Conservation (phyloP, 2,113 vertebrate genomes). For the Megaceryle maxima region DNA sequence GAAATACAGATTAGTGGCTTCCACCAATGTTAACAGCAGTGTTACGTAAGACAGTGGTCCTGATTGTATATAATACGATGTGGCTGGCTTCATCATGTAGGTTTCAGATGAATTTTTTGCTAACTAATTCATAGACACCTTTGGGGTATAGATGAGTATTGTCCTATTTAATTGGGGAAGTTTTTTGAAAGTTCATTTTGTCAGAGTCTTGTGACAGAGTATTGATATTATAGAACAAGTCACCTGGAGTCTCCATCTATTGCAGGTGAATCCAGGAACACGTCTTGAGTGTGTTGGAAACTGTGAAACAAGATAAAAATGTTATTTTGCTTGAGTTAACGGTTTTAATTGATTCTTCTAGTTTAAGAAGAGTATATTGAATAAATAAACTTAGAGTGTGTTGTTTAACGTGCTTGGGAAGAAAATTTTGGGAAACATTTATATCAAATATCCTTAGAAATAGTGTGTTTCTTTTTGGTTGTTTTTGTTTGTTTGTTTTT, state of each 20-base stretch:
- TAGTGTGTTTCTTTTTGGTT: no score
- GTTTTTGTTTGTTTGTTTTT: not conserved
- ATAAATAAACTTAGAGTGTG: not conserved
- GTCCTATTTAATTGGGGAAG: not conserved
- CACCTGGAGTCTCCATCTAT: not conserved
- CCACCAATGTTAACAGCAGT: not conserved
- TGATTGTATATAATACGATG: not conserved
- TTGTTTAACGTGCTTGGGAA: not conserved
- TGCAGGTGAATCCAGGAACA: not conserved
- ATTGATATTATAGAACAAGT: not conserved
- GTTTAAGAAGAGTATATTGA: not conserved
- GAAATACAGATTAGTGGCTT: not conserved
- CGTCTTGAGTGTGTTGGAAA: not conserved
- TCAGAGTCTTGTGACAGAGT: not conserved
- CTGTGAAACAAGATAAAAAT: not conserved
- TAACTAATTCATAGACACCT: not conserved
- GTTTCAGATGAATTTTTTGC: not conserved
- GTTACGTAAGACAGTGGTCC: not conserved
- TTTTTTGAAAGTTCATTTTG: not conserved
- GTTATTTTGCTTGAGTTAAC: not conserved
- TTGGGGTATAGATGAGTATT: not conserved
- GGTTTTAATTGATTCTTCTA: not conserved
- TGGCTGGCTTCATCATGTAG: not conserved
- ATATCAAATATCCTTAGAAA: not conserved
- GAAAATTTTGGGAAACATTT: not conserved